Conservation (phyloP, 2,888 invertebrate genomes). For the Caenorhabditis doughertyi region DNA sequence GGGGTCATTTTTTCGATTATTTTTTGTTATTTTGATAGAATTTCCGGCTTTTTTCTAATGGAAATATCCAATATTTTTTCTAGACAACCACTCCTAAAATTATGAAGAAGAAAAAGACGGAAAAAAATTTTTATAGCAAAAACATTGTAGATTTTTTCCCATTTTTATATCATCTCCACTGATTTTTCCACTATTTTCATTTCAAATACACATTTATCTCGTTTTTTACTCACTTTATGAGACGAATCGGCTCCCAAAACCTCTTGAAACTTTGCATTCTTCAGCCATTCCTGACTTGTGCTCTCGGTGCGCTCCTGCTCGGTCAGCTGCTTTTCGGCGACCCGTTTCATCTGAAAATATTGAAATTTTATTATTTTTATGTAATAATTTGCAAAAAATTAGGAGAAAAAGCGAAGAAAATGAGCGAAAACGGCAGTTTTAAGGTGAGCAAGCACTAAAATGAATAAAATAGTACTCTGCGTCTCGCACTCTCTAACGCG, state of each 20-base stretch:
- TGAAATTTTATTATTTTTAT: too few species aligned
- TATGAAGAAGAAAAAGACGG: background rate
- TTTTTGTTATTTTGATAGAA: too few species aligned
- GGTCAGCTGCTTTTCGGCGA: slow-evolving; percentile 1
- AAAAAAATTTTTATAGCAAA: too few species aligned
- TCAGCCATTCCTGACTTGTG: slow-evolving; percentile 58
- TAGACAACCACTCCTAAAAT: too few species aligned
- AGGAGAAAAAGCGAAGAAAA: background rate
- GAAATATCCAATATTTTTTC: too few species aligned
- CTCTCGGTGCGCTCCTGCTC: slow-evolving; percentile 25
- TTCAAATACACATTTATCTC: too few species aligned
- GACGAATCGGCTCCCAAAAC: slow-evolving; percentile 75
- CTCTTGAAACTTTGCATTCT: slow-evolving; percentile 68
- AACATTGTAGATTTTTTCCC: background rate
- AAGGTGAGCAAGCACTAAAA: background rate
- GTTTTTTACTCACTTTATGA: slow-evolving; percentile 70
- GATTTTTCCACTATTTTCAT: background rate
- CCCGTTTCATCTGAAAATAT: slow-evolving; percentile 50
- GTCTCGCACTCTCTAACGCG: slow-evolving; percentile 1
- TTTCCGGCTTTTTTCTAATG: too few species aligned
- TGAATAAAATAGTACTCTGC: slow-evolving; percentile 1
- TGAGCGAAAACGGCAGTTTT: too few species aligned
- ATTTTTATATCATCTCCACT: background rate
- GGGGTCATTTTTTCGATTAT: too few species aligned
- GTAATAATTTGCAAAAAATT: background rate